phyloP scores from a whole-genome alignment of 2,888 invertebrate genomes.

The Branchellion lobata region DNA sequence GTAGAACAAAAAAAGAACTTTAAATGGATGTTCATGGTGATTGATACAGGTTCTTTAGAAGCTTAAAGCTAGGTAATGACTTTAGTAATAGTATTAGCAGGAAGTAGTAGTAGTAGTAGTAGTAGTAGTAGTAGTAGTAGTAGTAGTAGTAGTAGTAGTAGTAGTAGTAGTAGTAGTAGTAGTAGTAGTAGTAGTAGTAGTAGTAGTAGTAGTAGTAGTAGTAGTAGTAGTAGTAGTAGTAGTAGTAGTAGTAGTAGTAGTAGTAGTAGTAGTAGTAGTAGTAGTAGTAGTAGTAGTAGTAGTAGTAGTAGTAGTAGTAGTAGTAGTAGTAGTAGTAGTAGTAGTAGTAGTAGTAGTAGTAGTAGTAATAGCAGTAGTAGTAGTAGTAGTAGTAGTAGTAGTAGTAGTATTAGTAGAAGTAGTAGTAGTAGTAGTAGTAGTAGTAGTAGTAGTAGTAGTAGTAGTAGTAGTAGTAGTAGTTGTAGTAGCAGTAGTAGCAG shows the following conservation, averaged over 20 bases:
- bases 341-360: neutral
- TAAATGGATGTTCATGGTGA: no score
- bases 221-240: constrained; percentile 36
- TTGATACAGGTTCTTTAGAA: no score
- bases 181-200: constrained; percentile 36
- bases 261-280: constrained; percentile 34
- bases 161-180: constrained; percentile 29
- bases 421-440: neutral
- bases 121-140: constrained; percentile 35
- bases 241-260: constrained; percentile 36
- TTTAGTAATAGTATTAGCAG: neutral
- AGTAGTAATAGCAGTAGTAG: neutral
- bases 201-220: constrained; percentile 36
- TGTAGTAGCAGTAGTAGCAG: no score
- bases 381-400: neutral
- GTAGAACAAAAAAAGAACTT: no score
- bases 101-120: constrained; percentile 15
- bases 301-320: constrained; percentile 22
- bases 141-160: constrained; percentile 36
- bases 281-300: no score
- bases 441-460: neutral
- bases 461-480: neutral
- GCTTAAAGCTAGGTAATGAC: neutral
- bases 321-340: constrained; percentile 24
- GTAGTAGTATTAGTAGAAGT: no score